Base-by-base conservation (phyloP, 2,888 invertebrate genomes). In the Alcis repandata region DNA sequence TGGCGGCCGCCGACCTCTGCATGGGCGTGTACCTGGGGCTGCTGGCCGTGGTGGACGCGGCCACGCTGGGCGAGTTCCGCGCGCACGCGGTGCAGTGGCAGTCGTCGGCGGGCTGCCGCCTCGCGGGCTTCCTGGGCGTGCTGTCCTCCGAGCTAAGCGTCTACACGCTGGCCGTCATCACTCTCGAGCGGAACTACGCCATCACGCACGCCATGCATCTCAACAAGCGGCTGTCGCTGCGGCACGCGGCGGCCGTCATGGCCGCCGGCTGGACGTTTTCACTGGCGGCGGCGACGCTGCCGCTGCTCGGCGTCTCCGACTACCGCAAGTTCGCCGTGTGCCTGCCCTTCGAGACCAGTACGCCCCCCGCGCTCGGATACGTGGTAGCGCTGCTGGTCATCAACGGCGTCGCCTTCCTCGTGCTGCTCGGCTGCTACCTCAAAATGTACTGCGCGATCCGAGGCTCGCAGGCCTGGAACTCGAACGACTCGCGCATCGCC, bases 81-180 rank as follows among this genome's bases (percentile, higher is more conserved):
- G 97, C 97, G 95, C 98, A 98, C 90, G 99, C 99, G 15, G 98
- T 99, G 71, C 97, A 97, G 0, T 99, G 99, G 99, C 99, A 99
- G 94, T 97, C 98, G 96, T 98, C 98, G 32, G 95, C 96, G 40
- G 98, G 97, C 27, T 99, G 99, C 89, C 97, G 98, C 82, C 94
- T 98, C 52, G 98, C 99, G 1, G 99, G 99, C 32, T 99, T 99
- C 86, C 94, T 99, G 51, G 98, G 98, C 7, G 98, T 99, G 36
- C 94, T 99, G 20, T 98, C 98, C 72, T 98, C 98, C 0, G 99
- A 99, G 90, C 93, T 99, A 64, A 98, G 98, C 40, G 99, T 99
- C 45, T 99, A 97, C 92, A 99, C 99, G 2, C 93, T 99, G 79
- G 98, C 99, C 1, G 98, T 99, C 60, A 99, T 99, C 79, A 99